These are phyloP conservation scores for Chaenogobius annularis DNA, from an alignment of 2,113 vertebrate species.

Conservation along the genomic window DNA sequence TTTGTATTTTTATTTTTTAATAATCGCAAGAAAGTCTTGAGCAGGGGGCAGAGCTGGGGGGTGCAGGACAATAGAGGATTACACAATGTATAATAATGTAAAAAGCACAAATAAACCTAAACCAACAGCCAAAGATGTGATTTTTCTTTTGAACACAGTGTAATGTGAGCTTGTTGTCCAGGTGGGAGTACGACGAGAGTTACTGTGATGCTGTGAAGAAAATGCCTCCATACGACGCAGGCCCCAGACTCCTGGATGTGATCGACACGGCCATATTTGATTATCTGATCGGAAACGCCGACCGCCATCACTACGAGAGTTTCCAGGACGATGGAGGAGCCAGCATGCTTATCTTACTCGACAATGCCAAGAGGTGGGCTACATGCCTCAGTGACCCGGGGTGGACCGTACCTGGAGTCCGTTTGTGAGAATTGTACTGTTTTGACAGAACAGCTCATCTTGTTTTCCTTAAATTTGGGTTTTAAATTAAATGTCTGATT, in stretches of 20 bases:
- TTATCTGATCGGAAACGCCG: slow-evolving; percentile 95
- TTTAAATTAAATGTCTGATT: background rate
- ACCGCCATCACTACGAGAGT: slow-evolving; percentile 98
- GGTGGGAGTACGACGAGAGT: slow-evolving; percentile 98
- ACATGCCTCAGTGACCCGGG: background rate
- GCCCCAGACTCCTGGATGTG: slow-evolving; percentile 92
- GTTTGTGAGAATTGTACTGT: background rate
- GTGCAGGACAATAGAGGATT: no score
- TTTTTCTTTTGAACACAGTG: background rate
- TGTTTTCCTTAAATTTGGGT: slow-evolving; percentile 8
- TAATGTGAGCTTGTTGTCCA: slow-evolving; percentile 43
- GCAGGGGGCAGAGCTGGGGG: no score
- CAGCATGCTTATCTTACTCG: slow-evolving; percentile 97
- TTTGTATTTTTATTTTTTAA: no score
- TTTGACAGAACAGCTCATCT: background rate
- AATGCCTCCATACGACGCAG: slow-evolving; percentile 93
- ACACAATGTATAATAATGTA: no score
- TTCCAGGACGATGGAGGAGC: slow-evolving; percentile 97
- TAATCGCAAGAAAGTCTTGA: no score
- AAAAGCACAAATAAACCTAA: no score
- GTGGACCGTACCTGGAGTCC: background rate
- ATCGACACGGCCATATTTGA: slow-evolving; percentile 96
- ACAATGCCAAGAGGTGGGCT: slow-evolving; percentile 93
- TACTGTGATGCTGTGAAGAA: slow-evolving; percentile 98
- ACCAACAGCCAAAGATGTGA: no score